A percentile compares a stretch with the other conserved stretches of the same genome.
phyloP scores from a whole-genome alignment of 2,888 invertebrate genomes.

The Rhogogaster chlorosoma region DNA sequence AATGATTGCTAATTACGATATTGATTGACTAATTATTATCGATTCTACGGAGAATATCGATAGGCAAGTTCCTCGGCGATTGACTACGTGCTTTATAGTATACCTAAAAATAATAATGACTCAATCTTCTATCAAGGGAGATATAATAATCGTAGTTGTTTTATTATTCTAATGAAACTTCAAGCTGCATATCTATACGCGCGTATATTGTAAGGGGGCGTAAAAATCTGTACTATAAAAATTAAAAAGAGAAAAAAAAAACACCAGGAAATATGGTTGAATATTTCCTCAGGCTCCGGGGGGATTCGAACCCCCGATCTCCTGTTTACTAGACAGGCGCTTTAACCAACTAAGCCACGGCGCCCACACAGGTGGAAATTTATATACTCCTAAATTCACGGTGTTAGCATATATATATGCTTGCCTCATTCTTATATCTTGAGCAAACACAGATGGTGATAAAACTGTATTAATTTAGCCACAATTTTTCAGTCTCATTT shows the following conservation, averaged over 20 bases:
- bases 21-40: too few species aligned
- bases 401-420: background rate
- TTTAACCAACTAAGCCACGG: conserved; percentile 91
- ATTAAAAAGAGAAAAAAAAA: background rate
- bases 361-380: conserved; percentile 76
- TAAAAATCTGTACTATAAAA: background rate
- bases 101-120: background rate
- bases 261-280: background rate
- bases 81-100: background rate
- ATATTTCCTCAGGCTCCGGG: conserved; percentile 79
- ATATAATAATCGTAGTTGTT: background rate
- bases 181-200: background rate
- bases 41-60: background rate
- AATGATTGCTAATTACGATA: background rate
- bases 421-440: background rate
- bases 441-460: background rate
- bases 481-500: background rate
- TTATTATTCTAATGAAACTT: background rate
- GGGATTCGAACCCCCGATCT: conserved; percentile 85
- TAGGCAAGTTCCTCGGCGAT: background rate
- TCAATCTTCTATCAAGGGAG: background rate
- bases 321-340: conserved; percentile 87
- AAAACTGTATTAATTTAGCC: background rate
- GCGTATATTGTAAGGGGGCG: background rate
- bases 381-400: conserved; percentile 1